Percentiles rank a stretch among this genome's conserved stretches.
Evolutionary conservation across 1,140 invertebrate genomes (phyloP).

Genomic region (Zeugodacus cucurbitae): DNA sequence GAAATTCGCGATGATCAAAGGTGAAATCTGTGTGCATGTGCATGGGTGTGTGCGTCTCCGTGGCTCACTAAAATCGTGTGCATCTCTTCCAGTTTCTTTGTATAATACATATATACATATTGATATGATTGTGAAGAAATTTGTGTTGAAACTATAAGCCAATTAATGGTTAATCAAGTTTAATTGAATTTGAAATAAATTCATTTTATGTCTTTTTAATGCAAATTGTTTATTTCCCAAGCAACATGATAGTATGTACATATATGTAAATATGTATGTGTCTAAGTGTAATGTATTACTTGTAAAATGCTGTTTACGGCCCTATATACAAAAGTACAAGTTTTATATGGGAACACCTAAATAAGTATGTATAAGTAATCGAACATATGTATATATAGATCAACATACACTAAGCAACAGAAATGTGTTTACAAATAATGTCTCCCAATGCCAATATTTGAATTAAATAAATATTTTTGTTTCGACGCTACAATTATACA

Average conservation of each 20-base stretch:
- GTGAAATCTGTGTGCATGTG: background rate
- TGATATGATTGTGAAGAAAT: background rate
- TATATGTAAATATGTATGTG: too few species aligned
- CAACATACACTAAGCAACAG: too few species aligned
- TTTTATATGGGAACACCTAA: too few species aligned
- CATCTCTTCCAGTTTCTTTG: background rate
- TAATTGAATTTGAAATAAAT: conserved; percentile 31
- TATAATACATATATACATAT: background rate
- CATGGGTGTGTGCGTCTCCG: background rate
- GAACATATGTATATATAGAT: too few species aligned
- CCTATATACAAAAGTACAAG: too few species aligned
- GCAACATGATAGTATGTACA: background rate
- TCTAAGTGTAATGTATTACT: too few species aligned
- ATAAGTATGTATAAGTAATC: too few species aligned
- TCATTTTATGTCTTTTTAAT: conserved; percentile 21
- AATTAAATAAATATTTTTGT: too few species aligned
- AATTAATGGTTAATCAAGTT: conserved; percentile 36
- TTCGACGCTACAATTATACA: too few species aligned
- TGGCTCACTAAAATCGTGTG: background rate
- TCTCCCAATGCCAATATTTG: too few species aligned
- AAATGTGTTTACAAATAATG: too few species aligned
- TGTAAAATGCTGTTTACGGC: too few species aligned
- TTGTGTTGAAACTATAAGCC: background rate
- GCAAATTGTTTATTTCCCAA: background rate
- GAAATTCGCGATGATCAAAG: background rate